Evolutionary conservation across 2,113 vertebrate genomes (phyloP).

Genomic region (Plestiodon gilberti): DNA sequence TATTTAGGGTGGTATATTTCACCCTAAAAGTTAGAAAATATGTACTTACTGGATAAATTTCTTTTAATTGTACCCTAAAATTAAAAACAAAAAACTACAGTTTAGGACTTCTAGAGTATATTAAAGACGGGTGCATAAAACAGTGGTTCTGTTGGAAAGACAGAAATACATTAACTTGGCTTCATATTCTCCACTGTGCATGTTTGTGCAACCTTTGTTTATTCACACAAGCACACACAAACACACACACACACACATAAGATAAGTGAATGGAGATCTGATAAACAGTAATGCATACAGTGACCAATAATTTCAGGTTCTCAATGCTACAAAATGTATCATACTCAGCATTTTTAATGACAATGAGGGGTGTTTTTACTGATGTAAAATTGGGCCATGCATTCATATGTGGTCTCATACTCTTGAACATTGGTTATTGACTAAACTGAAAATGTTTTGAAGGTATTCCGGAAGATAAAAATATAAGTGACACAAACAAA

Average conservation of each 20-base stretch:
- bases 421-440: background rate
- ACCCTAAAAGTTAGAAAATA: slow-evolving; percentile 10
- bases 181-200: background rate
- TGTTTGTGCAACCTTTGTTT: background rate
- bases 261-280: background rate
- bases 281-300: background rate
- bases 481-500: background rate
- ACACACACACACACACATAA: background rate
- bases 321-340: background rate
- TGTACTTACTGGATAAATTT: slow-evolving; percentile 96
- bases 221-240: background rate
- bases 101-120: slow-evolving; percentile 44
- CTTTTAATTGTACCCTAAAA: slow-evolving; percentile 94
- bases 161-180: background rate
- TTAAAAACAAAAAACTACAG: slow-evolving; percentile 72
- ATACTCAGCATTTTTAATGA: background rate
- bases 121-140: slow-evolving; percentile 26
- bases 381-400: background rate
- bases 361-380: background rate
- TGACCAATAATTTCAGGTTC: background rate
- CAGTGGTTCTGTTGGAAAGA: slow-evolving; percentile 32
- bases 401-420: background rate
- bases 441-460: background rate
- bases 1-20: no score
- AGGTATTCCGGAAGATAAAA: background rate